Percentiles rank a stretch among this genome's conserved stretches.
Evolutionary conservation across 2,797 vertebrate genomes (phyloP).

Genomic region (Falco concolor): DNA sequence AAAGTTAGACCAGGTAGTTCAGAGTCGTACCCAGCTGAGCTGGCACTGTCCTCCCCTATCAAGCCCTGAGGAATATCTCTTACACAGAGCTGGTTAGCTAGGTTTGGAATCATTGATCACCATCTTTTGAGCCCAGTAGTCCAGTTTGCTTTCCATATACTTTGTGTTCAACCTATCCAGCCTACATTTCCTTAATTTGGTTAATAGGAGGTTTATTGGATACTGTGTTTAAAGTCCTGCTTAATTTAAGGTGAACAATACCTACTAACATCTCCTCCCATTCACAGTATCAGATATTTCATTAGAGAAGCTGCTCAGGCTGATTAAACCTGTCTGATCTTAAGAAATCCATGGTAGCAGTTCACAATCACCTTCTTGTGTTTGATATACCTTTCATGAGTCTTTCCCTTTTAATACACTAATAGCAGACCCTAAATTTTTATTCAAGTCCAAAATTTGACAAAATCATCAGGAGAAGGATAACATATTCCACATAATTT

Average conservation of each 20-base stretch:
- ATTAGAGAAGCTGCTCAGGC: not conserved
- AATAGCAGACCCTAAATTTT: not conserved
- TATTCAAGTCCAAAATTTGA: not conserved
- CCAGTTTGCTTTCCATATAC: not conserved
- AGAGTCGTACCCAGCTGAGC: not conserved
- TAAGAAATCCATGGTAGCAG: not conserved
- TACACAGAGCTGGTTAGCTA: accelerated
- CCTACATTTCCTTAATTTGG: not conserved
- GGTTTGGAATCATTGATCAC: not conserved
- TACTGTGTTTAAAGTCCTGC: not conserved
- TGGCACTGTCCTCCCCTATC: not conserved
- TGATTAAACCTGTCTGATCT: not conserved
- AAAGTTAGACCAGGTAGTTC: not conserved
- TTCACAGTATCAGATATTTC: not conserved
- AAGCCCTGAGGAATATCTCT: not conserved
- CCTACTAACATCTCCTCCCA: not conserved
- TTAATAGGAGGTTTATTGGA: not conserved
- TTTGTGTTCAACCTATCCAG: not conserved
- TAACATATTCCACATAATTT: not conserved
- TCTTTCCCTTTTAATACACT: not conserved
- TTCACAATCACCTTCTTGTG: not conserved
- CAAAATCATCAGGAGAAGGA: not conserved
- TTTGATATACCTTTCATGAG: not conserved
- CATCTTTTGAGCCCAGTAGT: not conserved
- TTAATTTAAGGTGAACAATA: not conserved